These are phyloP conservation scores for Philaethria dido DNA, from an alignment of 2,888 invertebrate species.

Conservation along the genomic window DNA sequence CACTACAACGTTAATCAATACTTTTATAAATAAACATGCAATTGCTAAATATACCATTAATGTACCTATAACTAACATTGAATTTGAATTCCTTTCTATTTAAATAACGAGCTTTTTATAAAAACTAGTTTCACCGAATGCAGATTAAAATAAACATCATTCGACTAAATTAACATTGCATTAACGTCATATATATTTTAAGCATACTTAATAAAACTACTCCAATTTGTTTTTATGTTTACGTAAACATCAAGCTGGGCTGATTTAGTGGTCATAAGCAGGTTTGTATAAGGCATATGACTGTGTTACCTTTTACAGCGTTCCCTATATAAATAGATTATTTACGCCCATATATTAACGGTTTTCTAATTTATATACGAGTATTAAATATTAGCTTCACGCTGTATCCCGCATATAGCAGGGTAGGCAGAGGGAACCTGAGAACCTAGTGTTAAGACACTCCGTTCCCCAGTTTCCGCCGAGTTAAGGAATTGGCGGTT, in stretches of 20 bases:
- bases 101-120: background rate
- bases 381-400: too few relatives aligned
- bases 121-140: constrained; percentile 1
- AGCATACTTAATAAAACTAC: background rate
- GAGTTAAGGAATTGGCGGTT: too few relatives aligned
- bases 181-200: constrained; percentile 20
- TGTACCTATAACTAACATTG: background rate
- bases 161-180: constrained; percentile 9
- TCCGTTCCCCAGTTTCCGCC: too few relatives aligned
- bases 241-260: background rate
- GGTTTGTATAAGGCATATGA: constrained; percentile 10
- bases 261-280: constrained; percentile 15
- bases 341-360: background rate
- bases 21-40: background rate
- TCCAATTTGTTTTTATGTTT: constrained; percentile 23
- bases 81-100: constrained; percentile 19
- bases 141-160: constrained; percentile 4
- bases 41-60: background rate
- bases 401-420: too few relatives aligned
- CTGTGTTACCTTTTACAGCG: constrained; percentile 7
- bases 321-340: background rate
- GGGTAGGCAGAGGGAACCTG: too few relatives aligned
- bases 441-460: too few relatives aligned
- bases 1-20: background rate
- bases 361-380: too few relatives aligned